These are phyloP conservation scores for Acanthisitta chloris DNA, from an alignment of 2,113 vertebrate species.

Conservation along the genomic window DNA sequence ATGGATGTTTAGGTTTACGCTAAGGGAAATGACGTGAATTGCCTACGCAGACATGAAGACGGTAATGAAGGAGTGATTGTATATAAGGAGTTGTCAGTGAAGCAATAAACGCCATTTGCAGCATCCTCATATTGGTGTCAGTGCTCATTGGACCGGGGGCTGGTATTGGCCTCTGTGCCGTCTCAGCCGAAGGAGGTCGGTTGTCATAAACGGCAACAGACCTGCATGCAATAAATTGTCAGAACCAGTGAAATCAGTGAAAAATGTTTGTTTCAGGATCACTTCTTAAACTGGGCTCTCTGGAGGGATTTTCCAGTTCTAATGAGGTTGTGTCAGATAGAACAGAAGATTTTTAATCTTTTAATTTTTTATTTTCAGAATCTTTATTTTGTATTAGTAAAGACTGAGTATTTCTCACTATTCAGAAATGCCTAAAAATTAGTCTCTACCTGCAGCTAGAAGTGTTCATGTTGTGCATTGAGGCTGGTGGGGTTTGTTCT, in stretches of 20 bases:
- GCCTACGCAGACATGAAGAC: too few species aligned
- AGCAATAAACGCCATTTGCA: too few species aligned
- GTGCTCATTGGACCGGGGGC: too few species aligned
- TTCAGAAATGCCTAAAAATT: neutral
- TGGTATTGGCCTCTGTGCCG: too few species aligned
- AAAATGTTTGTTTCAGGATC: neutral
- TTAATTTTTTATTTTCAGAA: neutral
- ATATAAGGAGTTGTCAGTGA: too few species aligned
- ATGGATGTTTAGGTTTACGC: too few species aligned
- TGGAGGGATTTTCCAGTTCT: neutral
- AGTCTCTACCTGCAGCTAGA: neutral
- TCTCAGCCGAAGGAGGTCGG: too few species aligned
- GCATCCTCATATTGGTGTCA: too few species aligned
- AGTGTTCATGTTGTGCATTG: neutral
- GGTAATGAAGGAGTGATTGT: too few species aligned
- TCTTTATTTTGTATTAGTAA: neutral
- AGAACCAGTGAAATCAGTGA: neutral
- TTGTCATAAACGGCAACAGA: too few species aligned
- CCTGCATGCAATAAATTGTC: neutral
- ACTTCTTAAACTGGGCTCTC: neutral
- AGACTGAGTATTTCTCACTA: neutral
- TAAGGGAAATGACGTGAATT: too few species aligned
- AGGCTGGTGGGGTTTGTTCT: neutral
- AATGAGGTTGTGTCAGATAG: neutral
- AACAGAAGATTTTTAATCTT: too few species aligned